Conservation (phyloP, 2,113 vertebrate genomes). For the Hippocampus comes region DNA sequence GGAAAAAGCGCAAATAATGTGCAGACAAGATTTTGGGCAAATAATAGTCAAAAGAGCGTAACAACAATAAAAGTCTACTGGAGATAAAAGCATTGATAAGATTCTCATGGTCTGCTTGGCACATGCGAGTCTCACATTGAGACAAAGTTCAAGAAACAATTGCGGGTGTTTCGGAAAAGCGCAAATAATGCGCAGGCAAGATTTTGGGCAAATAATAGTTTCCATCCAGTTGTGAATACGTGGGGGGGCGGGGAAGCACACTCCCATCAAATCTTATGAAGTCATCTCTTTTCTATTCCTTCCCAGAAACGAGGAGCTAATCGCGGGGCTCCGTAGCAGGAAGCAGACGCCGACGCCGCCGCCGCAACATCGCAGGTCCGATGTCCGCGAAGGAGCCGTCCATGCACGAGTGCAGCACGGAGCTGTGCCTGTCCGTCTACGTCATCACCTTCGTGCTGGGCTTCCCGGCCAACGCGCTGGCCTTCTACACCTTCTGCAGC, state of each 20-base stretch:
- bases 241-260: neutral
- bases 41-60: too few relatives aligned
- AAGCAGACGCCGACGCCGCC: conserved; percentile 16
- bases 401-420: conserved; percentile 50
- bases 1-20: too few relatives aligned
- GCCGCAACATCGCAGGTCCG: neutral
- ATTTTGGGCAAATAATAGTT: too few relatives aligned
- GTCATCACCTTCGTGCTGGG: conserved; percentile 79
- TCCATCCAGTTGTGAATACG: too few relatives aligned
- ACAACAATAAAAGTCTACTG: too few relatives aligned
- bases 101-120: too few relatives aligned
- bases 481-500: conserved; percentile 76
- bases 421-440: conserved; percentile 76
- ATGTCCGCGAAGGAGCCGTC: conserved; percentile 20
- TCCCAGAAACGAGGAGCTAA: conserved; percentile 24
- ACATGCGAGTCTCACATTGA: too few relatives aligned
- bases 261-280: conserved; percentile 20
- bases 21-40: too few relatives aligned
- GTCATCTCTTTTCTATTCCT: conserved; percentile 46
- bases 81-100: too few relatives aligned
- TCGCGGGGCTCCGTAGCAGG: neutral
- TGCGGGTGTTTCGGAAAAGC: too few relatives aligned
- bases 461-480: conserved; percentile 80
- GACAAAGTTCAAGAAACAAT: too few relatives aligned
- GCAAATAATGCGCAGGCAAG: too few relatives aligned